Base-by-base conservation (phyloP, 2,113 vertebrate genomes). In the Rhagologus leucostigma region DNA sequence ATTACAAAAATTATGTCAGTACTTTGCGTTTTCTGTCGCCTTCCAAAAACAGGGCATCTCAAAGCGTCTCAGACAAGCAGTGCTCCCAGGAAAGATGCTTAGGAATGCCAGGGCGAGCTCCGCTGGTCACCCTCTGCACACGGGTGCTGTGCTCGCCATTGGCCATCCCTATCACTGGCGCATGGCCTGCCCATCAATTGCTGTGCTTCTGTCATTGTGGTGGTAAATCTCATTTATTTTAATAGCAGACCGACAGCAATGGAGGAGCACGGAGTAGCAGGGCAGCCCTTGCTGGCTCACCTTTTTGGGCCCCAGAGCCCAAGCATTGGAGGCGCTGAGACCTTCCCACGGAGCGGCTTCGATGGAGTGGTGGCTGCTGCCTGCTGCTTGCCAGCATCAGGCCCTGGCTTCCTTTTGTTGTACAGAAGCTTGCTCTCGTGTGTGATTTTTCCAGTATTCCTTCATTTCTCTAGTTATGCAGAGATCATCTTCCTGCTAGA, bases 131-230 rank as follows among this genome's bases (percentile, higher is more conserved):
- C n/a, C 19, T 69, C 30, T 3, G 3, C 27, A 23, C 49, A 13
- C 0, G 0, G 2, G 46, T 37, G 60, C 74, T 78, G 33, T 0
- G 0, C 46, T 71, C 0, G 0, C 56, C 32, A 8, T 46, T 1
- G 0, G 24, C 57, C 12, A 5, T 56, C 59, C 53, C 68, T 46
- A 15, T 49, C 63, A 7, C n/a, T 8, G 13, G 13, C 32, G 9
- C 44, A 8, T 15, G 49, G 68, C 32, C 63, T 3, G 1, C 49
- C 76, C 7, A 1, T 32, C 64, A 17, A 0, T 74, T 47, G 10
- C 16, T 14, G 41, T 27, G 29, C 50, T 89, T 56, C 59, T 55
- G 35, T 75, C 27, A 4, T 16, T 50, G 13, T 33, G 83, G 49
- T 3, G 5, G 16, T 30, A 47, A 71, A 60, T 68, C 47, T 82